These are phyloP conservation scores for Onychostoma macrolepis DNA, from an alignment of 2,113 vertebrate species.

Conservation along the genomic window DNA sequence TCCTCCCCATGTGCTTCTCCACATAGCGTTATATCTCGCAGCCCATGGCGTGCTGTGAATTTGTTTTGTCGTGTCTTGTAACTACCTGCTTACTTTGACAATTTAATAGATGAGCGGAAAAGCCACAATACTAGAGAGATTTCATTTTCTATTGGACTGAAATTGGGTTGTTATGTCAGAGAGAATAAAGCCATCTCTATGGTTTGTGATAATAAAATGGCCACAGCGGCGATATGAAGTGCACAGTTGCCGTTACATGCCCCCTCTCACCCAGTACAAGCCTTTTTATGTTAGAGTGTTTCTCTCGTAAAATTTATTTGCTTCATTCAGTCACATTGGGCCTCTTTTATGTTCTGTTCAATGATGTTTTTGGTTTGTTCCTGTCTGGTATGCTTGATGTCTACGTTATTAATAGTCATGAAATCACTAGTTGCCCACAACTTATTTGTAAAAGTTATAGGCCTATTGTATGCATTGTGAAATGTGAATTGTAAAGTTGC, in stretches of 20 bases:
- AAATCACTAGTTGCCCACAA: background rate
- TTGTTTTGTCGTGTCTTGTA: conserved; percentile 61
- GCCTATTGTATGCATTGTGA: background rate
- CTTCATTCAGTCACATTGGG: background rate
- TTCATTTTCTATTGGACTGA: conserved; percentile 68
- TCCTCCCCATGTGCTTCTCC: background rate
- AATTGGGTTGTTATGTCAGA: conserved; percentile 63
- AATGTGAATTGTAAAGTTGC: background rate
- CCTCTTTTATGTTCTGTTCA: background rate
- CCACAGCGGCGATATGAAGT: conserved; percentile 17
- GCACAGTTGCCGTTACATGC: background rate
- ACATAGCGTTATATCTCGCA: background rate
- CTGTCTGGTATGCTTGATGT: background rate
- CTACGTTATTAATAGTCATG: background rate
- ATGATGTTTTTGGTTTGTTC: background rate
- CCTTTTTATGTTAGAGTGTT: conserved; percentile 5
- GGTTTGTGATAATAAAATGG: conserved; percentile 56
- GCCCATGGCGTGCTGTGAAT: conserved; percentile 42
- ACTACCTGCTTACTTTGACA: conserved; percentile 65
- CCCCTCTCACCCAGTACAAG: background rate
- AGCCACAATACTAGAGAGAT: conserved; percentile 62
- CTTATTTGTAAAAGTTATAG: background rate
- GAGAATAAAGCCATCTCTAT: conserved; percentile 64
- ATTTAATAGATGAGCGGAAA: conserved; percentile 63
- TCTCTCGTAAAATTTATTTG: background rate